Evolutionary conservation across 2,797 vertebrate species (phyloP).

Genomic region (Typhlichthys subterraneus): DNA sequence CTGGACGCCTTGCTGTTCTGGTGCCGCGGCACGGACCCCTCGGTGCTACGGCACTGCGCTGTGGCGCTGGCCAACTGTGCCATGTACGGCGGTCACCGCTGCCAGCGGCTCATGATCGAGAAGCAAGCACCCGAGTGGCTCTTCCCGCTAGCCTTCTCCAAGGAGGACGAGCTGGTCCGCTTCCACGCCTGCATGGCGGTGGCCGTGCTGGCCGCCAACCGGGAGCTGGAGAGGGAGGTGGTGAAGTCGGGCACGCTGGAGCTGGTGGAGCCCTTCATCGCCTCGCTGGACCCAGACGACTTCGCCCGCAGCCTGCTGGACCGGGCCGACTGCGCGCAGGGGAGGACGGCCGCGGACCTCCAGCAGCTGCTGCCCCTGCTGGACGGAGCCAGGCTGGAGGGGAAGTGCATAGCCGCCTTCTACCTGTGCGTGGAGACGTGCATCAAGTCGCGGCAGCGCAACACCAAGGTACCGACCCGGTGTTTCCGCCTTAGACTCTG

Average conservation of each 20-base stretch:
- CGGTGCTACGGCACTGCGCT: slow-evolving; percentile 91
- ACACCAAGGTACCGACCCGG: slow-evolving; percentile 84
- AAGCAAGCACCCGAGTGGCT: slow-evolving; percentile 95
- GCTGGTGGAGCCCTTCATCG: slow-evolving; percentile 94
- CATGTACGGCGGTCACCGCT: slow-evolving; percentile 91
- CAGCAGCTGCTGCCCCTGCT: slow-evolving; percentile 90
- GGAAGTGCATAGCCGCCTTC: slow-evolving; percentile 94
- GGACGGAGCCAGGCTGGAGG: slow-evolving; percentile 90
- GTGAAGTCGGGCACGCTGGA: slow-evolving; percentile 94
- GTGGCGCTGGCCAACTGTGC: slow-evolving; percentile 95
- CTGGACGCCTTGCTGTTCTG: slow-evolving; percentile 93
- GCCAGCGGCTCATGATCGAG: slow-evolving; percentile 94
- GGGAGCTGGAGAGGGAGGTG: slow-evolving; percentile 94
- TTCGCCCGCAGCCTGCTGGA: slow-evolving; percentile 87
- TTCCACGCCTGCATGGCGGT: slow-evolving; percentile 94
- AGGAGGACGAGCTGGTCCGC: slow-evolving; percentile 90
- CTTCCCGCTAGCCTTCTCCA: slow-evolving; percentile 94
- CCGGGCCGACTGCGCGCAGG: slow-evolving; percentile 90
- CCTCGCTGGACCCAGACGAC: slow-evolving; percentile 88
- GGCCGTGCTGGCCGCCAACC: slow-evolving; percentile 89
- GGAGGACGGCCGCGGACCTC: slow-evolving; percentile 87
- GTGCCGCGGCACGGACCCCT: slow-evolving; percentile 90
- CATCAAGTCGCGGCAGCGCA: slow-evolving; percentile 92
- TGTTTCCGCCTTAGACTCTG: neutral
- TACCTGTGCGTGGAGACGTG: slow-evolving; percentile 91